phyloP scores from a whole-genome alignment of 2,888 invertebrate species.

The Trachelus tabidus region DNA sequence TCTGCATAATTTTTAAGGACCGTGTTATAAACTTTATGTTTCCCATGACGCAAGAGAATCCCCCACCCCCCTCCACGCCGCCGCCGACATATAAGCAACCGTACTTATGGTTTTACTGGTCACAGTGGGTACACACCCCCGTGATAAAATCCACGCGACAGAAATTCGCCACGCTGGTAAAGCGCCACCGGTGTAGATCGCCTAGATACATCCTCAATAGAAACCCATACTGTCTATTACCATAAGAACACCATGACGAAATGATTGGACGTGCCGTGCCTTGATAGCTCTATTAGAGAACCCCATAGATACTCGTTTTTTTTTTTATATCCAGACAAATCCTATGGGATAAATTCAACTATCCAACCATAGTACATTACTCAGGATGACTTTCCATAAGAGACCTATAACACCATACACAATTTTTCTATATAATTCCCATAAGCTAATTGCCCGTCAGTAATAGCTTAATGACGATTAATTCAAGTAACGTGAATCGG shows the following conservation, averaged over 20 bases:
- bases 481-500: background rate
- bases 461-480: background rate
- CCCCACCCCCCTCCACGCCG: too few species aligned
- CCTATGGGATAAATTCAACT: background rate
- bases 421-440: background rate
- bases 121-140: conserved; percentile 63
- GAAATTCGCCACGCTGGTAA: conserved; percentile 58
- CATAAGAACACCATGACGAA: conserved; percentile 61
- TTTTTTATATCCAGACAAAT: conserved; percentile 6
- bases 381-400: background rate
- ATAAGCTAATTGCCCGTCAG: background rate
- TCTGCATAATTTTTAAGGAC: conserved; percentile 34
- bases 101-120: conserved; percentile 50
- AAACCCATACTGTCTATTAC: conserved; percentile 57
- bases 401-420: background rate
- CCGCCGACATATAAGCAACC: background rate
- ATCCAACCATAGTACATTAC: background rate
- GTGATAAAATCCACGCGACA: conserved; percentile 57
- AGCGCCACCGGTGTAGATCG: conserved; percentile 20
- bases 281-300: conserved; percentile 54
- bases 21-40: conserved; percentile 48
- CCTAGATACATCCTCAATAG: conserved; percentile 28
- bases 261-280: conserved; percentile 50
- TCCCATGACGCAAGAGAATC: conserved; percentile 54
- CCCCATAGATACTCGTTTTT: background rate